These are phyloP conservation scores for Calcarius ornatus DNA, from an alignment of 2,113 vertebrate genomes.

Conservation along the genomic window DNA sequence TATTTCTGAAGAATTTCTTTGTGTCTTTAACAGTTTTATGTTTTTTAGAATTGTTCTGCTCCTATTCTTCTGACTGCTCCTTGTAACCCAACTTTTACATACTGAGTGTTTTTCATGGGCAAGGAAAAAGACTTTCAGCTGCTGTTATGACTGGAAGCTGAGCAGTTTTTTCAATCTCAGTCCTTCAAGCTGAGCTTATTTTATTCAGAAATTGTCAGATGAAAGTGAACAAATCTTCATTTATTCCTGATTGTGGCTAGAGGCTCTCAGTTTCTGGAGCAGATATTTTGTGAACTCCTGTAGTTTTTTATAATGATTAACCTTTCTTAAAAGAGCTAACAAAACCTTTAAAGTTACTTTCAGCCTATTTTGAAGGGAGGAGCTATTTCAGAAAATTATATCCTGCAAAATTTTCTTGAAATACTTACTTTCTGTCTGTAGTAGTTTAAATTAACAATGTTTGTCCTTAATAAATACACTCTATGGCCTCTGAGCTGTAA, in stretches of 20 bases:
- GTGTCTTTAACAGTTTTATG: neutral
- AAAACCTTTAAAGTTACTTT: neutral
- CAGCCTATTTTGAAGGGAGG: neutral
- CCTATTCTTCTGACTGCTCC: neutral
- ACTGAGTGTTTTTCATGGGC: neutral
- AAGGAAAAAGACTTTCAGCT: neutral
- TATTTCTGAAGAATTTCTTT: neutral
- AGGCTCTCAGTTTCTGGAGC: neutral
- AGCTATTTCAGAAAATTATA: neutral
- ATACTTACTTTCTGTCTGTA: neutral
- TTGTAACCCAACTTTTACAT: neutral
- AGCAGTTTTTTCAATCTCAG: neutral
- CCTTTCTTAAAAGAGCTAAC: neutral
- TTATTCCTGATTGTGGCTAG: neutral
- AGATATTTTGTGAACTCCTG: neutral
- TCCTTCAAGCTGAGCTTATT: neutral
- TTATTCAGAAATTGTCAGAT: neutral
- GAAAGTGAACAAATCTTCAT: neutral
- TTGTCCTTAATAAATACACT: neutral
- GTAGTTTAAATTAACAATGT: neutral
- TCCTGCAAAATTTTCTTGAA: neutral
- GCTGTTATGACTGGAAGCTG: neutral
- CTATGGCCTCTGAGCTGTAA: neutral
- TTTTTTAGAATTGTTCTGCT: neutral
- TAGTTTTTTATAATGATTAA: neutral